Evolutionary conservation across 2,888 invertebrate genomes (phyloP), one percentile per base, ranked within the genome.

Genomic region (Synanthedon andrenaeformis): DNA sequence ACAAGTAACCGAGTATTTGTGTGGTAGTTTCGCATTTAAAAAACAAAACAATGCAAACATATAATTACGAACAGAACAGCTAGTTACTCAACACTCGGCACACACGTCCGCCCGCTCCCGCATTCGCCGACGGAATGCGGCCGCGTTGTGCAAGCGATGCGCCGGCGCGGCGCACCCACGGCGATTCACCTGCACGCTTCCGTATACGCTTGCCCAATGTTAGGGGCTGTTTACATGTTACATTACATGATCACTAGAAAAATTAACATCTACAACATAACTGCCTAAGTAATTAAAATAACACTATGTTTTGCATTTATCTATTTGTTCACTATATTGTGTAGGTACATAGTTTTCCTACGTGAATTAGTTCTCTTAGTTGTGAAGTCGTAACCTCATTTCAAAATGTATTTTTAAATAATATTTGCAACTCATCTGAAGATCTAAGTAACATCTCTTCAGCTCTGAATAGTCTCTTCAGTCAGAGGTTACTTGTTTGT

Each of bases 111-210:
- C 55, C 51, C 61, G 58, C 59, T 56, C 48, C 67, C 57, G 65
- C 62, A 67, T 62, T 61, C 63, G 62, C 53, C 61, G 63, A 54
- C 63, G 78, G 79, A 78, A 80, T 79, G 79, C 78, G 80, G 77
- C 64, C 79, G 67, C 54, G 70, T 79, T 76, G 74, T 66, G 74
- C 70, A 77, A 77, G 45, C 70, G 53, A 51, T 50, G 61, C 60
- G 72, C 67, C 61, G 64, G 69, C 75, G 72, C 61, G 64, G 69
- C 75, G 72, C 74, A 72, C 74, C 74, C 64, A 67, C 68, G 60
- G 63, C 64, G 69, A 67, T 70, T 62, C 79, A 80, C 78, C 78
- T 80, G 80, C 66, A 52, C 53, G 54, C 51, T 76, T 76, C 76
- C 76, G 73, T 69, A 64, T 72, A 61, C 56, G 51, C 66, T 61